phyloP scores from a whole-genome alignment of 2,113 vertebrate genomes.

The Noctilio leporinus region DNA sequence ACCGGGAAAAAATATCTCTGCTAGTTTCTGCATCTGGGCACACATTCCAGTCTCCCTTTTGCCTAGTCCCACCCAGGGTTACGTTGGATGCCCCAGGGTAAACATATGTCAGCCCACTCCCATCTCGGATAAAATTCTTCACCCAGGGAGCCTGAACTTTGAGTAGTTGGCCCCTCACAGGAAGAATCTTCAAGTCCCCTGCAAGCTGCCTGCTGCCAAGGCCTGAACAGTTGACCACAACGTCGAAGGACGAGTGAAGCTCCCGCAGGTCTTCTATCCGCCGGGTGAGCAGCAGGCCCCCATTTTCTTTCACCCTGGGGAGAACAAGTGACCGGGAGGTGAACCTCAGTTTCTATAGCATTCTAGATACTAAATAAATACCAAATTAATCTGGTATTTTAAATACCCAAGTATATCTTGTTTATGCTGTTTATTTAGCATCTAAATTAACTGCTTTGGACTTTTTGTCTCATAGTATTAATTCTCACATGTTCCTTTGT shows the following conservation, averaged over 20 bases:
- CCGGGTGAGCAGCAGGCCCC: conserved; percentile 76
- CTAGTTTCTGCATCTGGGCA: conserved; percentile 76
- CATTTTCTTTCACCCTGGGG: conserved; percentile 81
- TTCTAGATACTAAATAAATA: not conserved
- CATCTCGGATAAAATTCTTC: conserved; percentile 88
- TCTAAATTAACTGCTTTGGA: not conserved
- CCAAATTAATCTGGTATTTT: not conserved
- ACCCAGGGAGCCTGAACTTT: conserved; percentile 91
- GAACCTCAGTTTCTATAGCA: not conserved
- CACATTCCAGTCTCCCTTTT: conserved; percentile 83
- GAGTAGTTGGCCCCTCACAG: conserved; percentile 89
- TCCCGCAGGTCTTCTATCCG: conserved; percentile 84
- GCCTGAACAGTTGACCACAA: conserved; percentile 91
- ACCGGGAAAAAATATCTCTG: conserved; percentile 83
- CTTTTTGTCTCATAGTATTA: not conserved
- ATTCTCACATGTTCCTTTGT: not conserved
- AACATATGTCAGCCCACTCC: conserved; percentile 85
- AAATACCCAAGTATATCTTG: not conserved
- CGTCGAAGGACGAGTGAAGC: conserved; percentile 79
- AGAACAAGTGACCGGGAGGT: not conserved
- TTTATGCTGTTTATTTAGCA: not conserved
- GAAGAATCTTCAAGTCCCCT: conserved; percentile 79
- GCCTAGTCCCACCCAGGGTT: conserved; percentile 88
- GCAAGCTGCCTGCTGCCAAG: conserved; percentile 83
- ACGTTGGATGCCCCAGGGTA: conserved; percentile 84